Conservation (phyloP, 2,888 invertebrate genomes). For the Drosophila mimetica region DNA sequence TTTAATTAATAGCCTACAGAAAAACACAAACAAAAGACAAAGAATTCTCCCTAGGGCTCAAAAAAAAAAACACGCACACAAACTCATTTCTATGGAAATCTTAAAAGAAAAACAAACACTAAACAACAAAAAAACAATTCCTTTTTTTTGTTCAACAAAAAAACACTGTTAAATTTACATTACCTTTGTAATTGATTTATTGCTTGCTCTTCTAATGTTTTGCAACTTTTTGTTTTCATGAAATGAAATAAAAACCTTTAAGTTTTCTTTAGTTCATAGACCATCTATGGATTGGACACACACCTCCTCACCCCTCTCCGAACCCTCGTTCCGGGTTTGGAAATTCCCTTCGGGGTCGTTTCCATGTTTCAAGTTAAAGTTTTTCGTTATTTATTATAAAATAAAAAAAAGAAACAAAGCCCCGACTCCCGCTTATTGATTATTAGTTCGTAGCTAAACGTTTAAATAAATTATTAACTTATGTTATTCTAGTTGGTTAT, state of each 20-base stretch:
- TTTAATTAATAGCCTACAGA: constrained; percentile 34
- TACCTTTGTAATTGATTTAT: constrained; percentile 36
- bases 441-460: constrained; percentile 74
- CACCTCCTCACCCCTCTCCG: constrained; percentile 10
- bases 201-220: constrained; percentile 32
- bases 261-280: constrained; percentile 60
- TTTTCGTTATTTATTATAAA: constrained; percentile 74
- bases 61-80: constrained; percentile 51
- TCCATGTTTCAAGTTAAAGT: constrained; percentile 74
- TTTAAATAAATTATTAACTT: constrained; percentile 82
- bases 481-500: constrained; percentile 82
- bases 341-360: constrained; percentile 47
- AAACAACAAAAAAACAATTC: constrained; percentile 39
- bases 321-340: not conserved
- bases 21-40: constrained; percentile 65
- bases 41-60: constrained; percentile 82
- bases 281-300: constrained; percentile 17
- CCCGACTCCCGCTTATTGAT: constrained; percentile 62
- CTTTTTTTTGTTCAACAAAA: constrained; percentile 74
- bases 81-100: constrained; percentile 50
- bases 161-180: constrained; percentile 49
- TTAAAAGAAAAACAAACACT: constrained; percentile 41
- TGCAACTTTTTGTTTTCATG: constrained; percentile 63
- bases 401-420: constrained; percentile 36
- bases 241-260: constrained; percentile 75